phyloP scores from a whole-genome alignment of 2,888 invertebrate species.

The Lottia gigantea region DNA sequence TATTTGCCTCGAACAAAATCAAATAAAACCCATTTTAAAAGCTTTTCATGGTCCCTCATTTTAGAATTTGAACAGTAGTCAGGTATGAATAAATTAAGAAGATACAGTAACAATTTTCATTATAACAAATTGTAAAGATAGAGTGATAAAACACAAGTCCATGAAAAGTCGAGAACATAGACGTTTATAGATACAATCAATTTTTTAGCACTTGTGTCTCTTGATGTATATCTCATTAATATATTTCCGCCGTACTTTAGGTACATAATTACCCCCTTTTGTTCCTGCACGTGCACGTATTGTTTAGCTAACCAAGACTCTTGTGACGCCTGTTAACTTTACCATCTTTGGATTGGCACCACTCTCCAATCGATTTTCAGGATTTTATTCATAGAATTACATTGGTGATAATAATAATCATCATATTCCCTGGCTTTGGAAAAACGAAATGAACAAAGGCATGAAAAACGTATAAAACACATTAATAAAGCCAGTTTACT shows the following conservation, averaged over 20 bases:
- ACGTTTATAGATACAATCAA: not conserved
- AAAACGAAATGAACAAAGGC: conserved; percentile 9
- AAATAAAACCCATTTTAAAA: too few relatives aligned
- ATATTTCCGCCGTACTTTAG: conserved; percentile 1
- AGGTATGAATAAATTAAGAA: conserved; percentile 6
- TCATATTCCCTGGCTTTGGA: not conserved
- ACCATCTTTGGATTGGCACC: conserved; percentile 10
- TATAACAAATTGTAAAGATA: too few relatives aligned
- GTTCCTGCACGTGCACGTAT: conserved; percentile 7
- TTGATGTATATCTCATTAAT: conserved; percentile 7
- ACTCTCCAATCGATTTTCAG: not conserved
- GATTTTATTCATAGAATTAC: conserved; percentile 5
- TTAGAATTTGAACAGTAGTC: too few relatives aligned
- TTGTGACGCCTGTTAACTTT: conserved; percentile 11
- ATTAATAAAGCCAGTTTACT: conserved; percentile 5
- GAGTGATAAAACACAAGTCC: too few relatives aligned
- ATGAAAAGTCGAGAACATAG: too few relatives aligned
- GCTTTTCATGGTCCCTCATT: too few relatives aligned
- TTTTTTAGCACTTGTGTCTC: conserved; percentile 10
- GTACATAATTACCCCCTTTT: conserved; percentile 4
- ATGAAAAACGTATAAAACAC: conserved; percentile 2
- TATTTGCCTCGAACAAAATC: too few relatives aligned
- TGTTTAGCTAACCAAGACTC: conserved; percentile 3
- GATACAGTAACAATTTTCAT: too few relatives aligned
- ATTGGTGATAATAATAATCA: conserved; percentile 10